Evolutionary conservation across 2,113 vertebrate genomes (phyloP).

Genomic region (Odocoileus virginianus): DNA sequence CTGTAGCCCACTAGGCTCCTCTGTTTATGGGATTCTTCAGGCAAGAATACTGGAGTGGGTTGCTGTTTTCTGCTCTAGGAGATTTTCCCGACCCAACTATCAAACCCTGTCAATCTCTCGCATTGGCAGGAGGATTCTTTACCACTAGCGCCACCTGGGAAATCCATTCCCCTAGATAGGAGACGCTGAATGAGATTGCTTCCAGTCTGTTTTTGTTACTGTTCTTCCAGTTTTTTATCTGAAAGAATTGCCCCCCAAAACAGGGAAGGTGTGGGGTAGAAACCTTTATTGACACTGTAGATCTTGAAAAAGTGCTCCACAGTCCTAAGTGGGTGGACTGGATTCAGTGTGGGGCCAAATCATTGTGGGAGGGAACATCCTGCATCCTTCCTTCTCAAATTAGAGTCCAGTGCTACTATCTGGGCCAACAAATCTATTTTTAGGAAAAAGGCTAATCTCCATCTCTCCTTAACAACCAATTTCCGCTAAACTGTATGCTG

Average conservation of each 20-base stretch:
- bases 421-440: conserved; percentile 29
- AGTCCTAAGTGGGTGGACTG: background rate
- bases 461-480: background rate
- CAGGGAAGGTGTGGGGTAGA: background rate
- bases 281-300: background rate
- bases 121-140: background rate
- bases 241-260: background rate
- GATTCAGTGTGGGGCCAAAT: background rate
- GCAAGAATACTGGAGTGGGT: background rate
- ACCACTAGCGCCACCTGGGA: background rate
- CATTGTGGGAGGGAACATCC: background rate
- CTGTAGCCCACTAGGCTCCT: background rate
- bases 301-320: background rate
- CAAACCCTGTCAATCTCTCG: background rate
- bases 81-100: background rate
- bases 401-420: background rate
- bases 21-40: background rate
- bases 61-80: background rate
- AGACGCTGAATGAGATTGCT: background rate
- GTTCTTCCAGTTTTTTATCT: background rate
- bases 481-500: background rate
- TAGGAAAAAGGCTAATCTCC: background rate
- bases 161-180: background rate
- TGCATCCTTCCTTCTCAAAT: background rate
- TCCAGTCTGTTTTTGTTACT: background rate